Base-by-base conservation (phyloP, 2,113 vertebrate species). In the Pterocles orientalis region DNA sequence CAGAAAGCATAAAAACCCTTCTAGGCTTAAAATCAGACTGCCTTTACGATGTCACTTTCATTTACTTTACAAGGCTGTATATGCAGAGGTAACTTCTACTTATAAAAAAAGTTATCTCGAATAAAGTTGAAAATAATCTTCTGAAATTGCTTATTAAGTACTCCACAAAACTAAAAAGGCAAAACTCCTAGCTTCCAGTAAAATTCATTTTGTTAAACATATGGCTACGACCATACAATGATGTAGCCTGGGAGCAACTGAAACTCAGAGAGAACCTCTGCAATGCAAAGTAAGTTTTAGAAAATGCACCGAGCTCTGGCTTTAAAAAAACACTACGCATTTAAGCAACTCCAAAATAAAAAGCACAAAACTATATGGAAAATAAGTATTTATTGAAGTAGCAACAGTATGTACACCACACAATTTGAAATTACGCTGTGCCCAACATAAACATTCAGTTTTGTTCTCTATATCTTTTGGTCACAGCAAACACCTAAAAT, bases 371-470 rank as follows among this genome's bases (percentile, higher is more conserved):
- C 12, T 34, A 23, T 6, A 69, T 56, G 29, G 43, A 70, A 71
- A 85, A 50, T 8, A 23, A 7, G 8, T 25, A 62, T 94, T 96
- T 95, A 96, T 95, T 95, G 29, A 68, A 81, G 24, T 6, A 69
- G 7, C 7, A 77, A 66, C 18, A 68, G 18, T 28, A 71, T 26
- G 43, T 57, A 86, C 1, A 20, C 7, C 12, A 70, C 4, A 18
- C 8, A 39, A 54, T 19, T 71, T 54, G n/a, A 66, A 65, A 29
- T 33, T 62, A 62, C 48, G 72, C 8, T 3, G 10, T 3, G 19
- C 8, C 14, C 15, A 39, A 66, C 0, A 3, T 24, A 54, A 81
- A 39, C 5, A 57, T 6, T 57, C 7, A 16, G 66, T n/a, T 85
- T 45, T 41, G 5, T n/a, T 84, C 33, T n/a, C 16, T 43, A 0